Conservation (phyloP, 2,888 invertebrate genomes). For the Campopleginae sp. region DNA sequence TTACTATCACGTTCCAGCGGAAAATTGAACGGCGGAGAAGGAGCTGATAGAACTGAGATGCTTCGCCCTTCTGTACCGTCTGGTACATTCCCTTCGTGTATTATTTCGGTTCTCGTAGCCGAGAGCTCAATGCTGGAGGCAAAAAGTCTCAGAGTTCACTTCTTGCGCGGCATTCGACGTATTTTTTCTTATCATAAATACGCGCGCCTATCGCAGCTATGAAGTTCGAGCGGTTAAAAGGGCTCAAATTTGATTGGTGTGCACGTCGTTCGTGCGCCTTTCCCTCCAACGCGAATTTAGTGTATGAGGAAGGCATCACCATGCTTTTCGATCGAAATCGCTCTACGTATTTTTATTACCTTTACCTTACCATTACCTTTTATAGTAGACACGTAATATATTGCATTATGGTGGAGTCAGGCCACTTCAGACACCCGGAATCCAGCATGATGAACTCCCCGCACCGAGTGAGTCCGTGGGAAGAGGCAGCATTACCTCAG, state of each 20-base stretch:
- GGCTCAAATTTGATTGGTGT: neutral
- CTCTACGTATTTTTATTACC: slow-evolving; percentile 19
- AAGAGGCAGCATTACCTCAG: neutral
- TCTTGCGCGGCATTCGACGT: neutral
- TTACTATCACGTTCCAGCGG: slow-evolving; percentile 49
- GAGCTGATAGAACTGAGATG: slow-evolving; percentile 20
- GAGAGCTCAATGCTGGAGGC: neutral
- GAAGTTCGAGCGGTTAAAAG: neutral
- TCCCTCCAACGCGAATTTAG: neutral
- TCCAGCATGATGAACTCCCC: slow-evolving; percentile 19
- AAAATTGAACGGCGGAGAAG: slow-evolving; percentile 66
- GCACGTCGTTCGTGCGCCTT: neutral
- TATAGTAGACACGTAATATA: slow-evolving; percentile 22
- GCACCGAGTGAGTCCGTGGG: neutral
- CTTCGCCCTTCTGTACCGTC: slow-evolving; percentile 23
- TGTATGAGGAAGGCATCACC: neutral
- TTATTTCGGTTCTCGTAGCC: slow-evolving; percentile 30
- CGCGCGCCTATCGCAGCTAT: neutral
- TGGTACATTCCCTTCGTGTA: slow-evolving; percentile 22
- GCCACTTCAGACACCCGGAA: slow-evolving; percentile 23
- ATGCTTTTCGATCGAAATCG: slow-evolving; percentile 1
- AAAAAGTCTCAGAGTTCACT: neutral
- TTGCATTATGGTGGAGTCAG: neutral
- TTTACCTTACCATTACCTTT: slow-evolving; percentile 27
- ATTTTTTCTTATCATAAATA: neutral